Evolutionary conservation across 2,888 invertebrate species (phyloP).

Genomic region (Argynnis bischoffii): DNA sequence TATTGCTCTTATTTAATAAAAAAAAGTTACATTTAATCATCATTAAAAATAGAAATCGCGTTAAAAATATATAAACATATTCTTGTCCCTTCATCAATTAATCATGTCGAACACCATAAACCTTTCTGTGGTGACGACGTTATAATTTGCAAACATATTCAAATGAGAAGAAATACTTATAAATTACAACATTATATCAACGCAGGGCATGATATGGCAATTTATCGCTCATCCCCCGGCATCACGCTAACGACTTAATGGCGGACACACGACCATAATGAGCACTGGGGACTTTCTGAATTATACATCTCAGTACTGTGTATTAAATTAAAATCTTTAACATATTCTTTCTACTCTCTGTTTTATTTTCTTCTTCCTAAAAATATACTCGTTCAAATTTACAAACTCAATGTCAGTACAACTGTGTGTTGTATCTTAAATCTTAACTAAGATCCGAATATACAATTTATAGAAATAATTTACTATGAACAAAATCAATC

Average conservation of each 20-base stretch:
- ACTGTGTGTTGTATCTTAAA: too few relatives aligned
- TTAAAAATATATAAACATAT: neutral
- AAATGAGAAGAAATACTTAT: conserved; percentile 25
- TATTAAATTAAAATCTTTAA: neutral
- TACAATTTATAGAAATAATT: too few relatives aligned
- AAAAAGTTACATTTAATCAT: neutral
- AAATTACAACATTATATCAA: conserved; percentile 31
- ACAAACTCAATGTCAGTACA: too few relatives aligned
- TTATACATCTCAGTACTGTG: neutral
- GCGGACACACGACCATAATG: conserved; percentile 60
- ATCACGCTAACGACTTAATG: conserved; percentile 62
- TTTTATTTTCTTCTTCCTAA: too few relatives aligned
- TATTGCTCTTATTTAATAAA: neutral
- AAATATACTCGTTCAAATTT: too few relatives aligned
- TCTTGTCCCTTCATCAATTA: neutral
- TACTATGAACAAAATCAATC: neutral
- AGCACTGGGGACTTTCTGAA: conserved; percentile 27
- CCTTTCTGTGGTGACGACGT: conserved; percentile 21
- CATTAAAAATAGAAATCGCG: neutral
- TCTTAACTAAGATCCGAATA: too few relatives aligned
- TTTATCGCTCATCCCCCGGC: conserved; percentile 46
- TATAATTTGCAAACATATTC: conserved; percentile 29
- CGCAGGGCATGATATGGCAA: conserved; percentile 37
- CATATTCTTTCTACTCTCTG: too few relatives aligned
- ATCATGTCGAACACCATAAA: conserved; percentile 10